Base-by-base conservation (phyloP, 2,888 invertebrate genomes). In the Drosophila mercatorum region DNA sequence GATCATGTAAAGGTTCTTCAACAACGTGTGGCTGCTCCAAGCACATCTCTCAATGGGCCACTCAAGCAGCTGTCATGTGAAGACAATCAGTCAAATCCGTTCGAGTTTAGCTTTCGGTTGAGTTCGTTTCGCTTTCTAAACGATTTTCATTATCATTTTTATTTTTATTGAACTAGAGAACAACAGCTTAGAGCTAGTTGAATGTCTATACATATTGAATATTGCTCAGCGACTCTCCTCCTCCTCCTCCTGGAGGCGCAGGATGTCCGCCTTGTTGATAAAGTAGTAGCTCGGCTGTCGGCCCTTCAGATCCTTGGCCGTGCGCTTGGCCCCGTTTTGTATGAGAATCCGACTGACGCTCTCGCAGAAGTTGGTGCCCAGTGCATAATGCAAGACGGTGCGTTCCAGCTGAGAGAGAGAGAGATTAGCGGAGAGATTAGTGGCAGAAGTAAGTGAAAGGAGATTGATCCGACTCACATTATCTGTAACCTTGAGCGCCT, bases 281-380 rank as follows among this genome's bases (percentile, higher is more conserved):
- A 97, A 98, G 93, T 98, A 98, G 93, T 97, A 98, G 43, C 97
- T 96, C 1, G 98, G 97, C 89, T 97, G 97, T 51, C 97, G 95
- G 65, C 97, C 97, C 93, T 97, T 97, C 90, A 98, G 94, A 93
- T 98, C 98, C 92, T 97, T 97, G 5, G 95, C 94, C 0, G 96
- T 96, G 69, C 97, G 94, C 91, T 96, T 96, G 46, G 97, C 96
- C 40, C 98, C 98, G 11, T 96, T 95, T 87, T 96, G 95, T 60
- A 97, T 97, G 36, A 98, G 94, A 59, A 97, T 95, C 75, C 95
- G 94, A 89, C 97, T 97, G 51, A 97, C 93, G 11, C 95, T 94
- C 92, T 98, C 97, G 66, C 97, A 96, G 80, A 96, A 95, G 66
- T 96, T 96, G 4, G 97, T 95, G 8, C 97, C 97, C 97, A 97